phyloP scores from a whole-genome alignment of 2,797 vertebrate species.

The Borostomias antarcticus region DNA sequence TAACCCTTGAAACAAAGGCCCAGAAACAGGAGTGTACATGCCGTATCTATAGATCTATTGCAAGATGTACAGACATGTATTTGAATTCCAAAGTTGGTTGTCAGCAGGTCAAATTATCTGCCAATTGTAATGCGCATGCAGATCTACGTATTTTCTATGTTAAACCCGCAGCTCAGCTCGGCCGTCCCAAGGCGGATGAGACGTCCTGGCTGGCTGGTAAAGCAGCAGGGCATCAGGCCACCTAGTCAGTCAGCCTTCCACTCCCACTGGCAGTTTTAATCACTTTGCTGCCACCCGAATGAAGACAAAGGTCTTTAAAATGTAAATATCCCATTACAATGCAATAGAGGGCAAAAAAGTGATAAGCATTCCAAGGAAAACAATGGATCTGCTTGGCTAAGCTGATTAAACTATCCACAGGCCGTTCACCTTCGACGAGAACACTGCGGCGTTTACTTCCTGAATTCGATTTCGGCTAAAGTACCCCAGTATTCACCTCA shows the following conservation, averaged over 20 bases:
- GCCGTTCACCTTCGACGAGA: conserved; percentile 55
- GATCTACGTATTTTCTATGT: not conserved
- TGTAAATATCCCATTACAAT: conserved; percentile 62
- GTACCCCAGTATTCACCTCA: conserved; percentile 9
- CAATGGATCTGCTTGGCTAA: conserved; percentile 72
- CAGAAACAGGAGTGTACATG: not conserved
- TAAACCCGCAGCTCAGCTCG: conserved; percentile 2
- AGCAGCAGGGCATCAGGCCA: conserved; percentile 38
- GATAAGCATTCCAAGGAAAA: conserved; percentile 55
- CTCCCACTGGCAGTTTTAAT: conserved; percentile 35
- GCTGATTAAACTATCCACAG: conserved; percentile 72
- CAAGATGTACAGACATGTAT: not conserved
- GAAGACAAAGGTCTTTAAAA: conserved; percentile 43
- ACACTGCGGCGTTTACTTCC: conserved; percentile 59
- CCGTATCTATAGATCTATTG: too few species aligned
- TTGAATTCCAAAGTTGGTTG: conserved; percentile 11
- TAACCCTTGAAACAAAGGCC: not conserved
- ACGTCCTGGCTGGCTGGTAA: conserved; percentile 38
- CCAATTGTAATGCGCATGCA: conserved; percentile 22
- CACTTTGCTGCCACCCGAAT: conserved; percentile 30
- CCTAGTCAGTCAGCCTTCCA: conserved; percentile 22
- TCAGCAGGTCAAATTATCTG: conserved; percentile 18
- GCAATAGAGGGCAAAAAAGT: conserved; percentile 62
- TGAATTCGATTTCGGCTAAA: conserved; percentile 64
- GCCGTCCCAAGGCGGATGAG: conserved; percentile 13